Evolutionary conservation across 2,888 invertebrate genomes (phyloP), one percentile per base, ranked within the genome.

Genomic region (Acronicta aceris): DNA sequence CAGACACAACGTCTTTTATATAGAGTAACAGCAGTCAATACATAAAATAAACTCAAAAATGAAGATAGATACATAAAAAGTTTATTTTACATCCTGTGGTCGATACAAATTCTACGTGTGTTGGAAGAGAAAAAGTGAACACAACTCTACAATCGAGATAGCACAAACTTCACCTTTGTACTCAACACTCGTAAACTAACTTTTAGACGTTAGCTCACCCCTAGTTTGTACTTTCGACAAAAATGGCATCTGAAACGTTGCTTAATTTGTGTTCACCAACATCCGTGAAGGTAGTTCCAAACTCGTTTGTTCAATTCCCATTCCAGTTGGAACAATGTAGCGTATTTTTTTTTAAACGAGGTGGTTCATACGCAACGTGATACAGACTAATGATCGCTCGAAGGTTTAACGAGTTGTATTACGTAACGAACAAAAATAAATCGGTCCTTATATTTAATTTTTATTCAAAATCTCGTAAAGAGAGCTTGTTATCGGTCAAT

Each of bases 191-290:
- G 71, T 71, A 66, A 76, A 82, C 79, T 69, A 82, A 82, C 76
- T 83, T 77, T 54, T 67, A 63, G 38, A 71, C 56, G 74, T 71
- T 59, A 59, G 60, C 65, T 69, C 65, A 66, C 73, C 74, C 75
- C 68, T 58, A 76, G 79, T 82, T 76, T 70, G 68, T 73, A 75
- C 71, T 78, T 79, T 68, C 60, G 63, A 68, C 70, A 84, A 84
- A 85, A 86, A 85, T 83, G 67, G 66, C 72, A 78, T 78, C 72
- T 70, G 59, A 74, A 84, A 81, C 82, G 83, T 82, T 84, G 76
- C 78, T 81, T 82, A 82, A 85, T 85, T 84, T 79, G 76, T 76
- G 78, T 79, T 81, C 73, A 65, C 67, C 57, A 71, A 65, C 66
- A 63, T 69, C 50, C 71, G 53, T 57, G 71, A 67, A 70, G 70